Conservation (phyloP, 2,113 vertebrate genomes). For the Orycteropus afer region DNA sequence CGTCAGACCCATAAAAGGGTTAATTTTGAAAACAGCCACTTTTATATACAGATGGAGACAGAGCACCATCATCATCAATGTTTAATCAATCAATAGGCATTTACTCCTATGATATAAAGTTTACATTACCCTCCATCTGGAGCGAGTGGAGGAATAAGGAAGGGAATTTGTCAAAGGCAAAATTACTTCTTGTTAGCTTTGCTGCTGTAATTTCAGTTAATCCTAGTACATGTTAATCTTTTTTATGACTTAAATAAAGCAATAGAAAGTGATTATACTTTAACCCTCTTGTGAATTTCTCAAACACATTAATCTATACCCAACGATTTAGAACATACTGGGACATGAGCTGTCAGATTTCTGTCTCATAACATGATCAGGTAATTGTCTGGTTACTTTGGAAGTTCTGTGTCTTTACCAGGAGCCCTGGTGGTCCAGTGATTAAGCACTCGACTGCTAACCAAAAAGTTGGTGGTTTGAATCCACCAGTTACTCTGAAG, state of each 20-base stretch:
- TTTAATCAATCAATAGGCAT: conserved; percentile 78
- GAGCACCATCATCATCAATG: conserved; percentile 55
- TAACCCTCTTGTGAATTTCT: conserved; percentile 69
- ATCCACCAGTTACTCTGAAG: no score
- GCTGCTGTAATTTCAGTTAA: conserved; percentile 64
- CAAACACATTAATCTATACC: conserved; percentile 54
- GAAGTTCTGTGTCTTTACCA: not conserved
- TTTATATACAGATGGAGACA: conserved; percentile 69
- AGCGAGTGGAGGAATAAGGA: conserved; percentile 58
- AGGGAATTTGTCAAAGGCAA: conserved; percentile 74
- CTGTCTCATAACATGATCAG: not conserved
- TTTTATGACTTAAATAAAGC: conserved; percentile 77
- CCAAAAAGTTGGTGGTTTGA: not conserved
- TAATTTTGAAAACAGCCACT: conserved; percentile 74
- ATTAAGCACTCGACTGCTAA: not conserved
- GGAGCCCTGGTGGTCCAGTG: not conserved
- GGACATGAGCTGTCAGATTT: conserved; percentile 37
- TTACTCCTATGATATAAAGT: conserved; percentile 74
- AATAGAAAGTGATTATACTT: conserved; percentile 65
- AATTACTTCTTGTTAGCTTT: conserved; percentile 76
- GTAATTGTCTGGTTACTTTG: conserved; percentile 50
- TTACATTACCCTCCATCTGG: conserved; percentile 72
- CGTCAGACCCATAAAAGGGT: conserved; percentile 72
- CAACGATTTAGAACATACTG: conserved; percentile 38
- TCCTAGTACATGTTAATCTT: conserved; percentile 69